Base-by-base conservation (phyloP, 2,888 invertebrate species). In the Lamproptera curius region DNA sequence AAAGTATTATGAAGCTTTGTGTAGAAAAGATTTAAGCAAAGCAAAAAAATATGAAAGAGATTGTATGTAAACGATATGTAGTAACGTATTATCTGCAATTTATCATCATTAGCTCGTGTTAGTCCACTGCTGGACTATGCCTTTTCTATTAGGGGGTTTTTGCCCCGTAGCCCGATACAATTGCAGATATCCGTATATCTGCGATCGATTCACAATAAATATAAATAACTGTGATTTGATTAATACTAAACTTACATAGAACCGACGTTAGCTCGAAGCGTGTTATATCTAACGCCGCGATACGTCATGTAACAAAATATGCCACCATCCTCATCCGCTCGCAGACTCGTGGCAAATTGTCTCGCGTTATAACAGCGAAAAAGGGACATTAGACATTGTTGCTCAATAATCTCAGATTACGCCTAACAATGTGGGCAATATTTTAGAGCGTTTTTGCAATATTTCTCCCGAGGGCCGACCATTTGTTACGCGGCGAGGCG, bases 371-470 rank as follows among this genome's bases (percentile, higher is more conserved):
- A 55, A 58, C 10, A 28, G 37, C 13, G 23, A 13, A 10, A 54
- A 39, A 11, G n/a, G 38, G 10, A 41, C 13, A 34, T 42, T 38
- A 46, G 39, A 44, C 42, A 45, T 23, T 46, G 42, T 38, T 38
- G 42, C 34, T 42, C 44, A 43, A 46, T 53, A 62, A 62, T 62
- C 63, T 69, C 66, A 60, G 48, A 64, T 76, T 73, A 65, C 69
- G 54, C 52, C 52, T 66, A 74, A 81, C 78, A 79, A 76, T 70
- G 71, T 70, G 59, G 62, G 70, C 65, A 61, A 76, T 81, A 72
- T 74, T 69, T 79, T 76, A 73, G 61, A 73, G 55, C 63, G 70
- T 76, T 82, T 81, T 81, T 81, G 79, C 76, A 79, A 81, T 84
- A 82, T 83, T 76, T 83, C 81, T 75, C 69, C 69, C 63, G 63